Evolutionary conservation across 37 sponge, comb jelly and placozoan genomes (phyloP), one percentile per base, ranked within the genome.

Genomic region (Halichondria panicea): DNA sequence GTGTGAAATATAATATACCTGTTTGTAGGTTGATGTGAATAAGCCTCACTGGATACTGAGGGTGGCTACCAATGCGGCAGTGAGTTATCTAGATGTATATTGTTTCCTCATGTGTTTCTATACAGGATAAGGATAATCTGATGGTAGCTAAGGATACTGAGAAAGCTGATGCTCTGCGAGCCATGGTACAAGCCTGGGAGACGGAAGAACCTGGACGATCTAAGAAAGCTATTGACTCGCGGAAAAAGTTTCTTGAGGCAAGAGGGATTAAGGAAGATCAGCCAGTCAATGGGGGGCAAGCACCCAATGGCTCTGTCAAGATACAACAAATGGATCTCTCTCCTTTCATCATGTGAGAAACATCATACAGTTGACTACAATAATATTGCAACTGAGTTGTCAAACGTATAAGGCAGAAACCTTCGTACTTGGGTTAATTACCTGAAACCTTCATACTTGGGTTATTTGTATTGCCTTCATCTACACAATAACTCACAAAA

Each of bases 131-230:
- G 61, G 75, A 74, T 0, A 9, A 24, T 1, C 44, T 97, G 55
- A 69, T 78, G 30, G 36, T 94, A 48, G 66, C 30, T 25, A 86
- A 88, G 62, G 93, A 97, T 68, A 97, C 92, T 3, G 84, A 86
- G 70, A 85, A 79, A 57, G 90, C 72, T 41, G 98, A 97, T 56
- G 85, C 82, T 43, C 94, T 94, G 52, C 91, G 83, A 66, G 63
- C 74, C 42, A 94, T 97, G 85, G 86, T 84, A 62, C 72, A 88
- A 39, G 84, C 93, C 9, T 97, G 95, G 98, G 95, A 97, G 69
- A 77, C 78, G 0, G 87, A 85, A 57, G 82, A 97, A 60, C 93
- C 95, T 33, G 98, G 98, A 0, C 83, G 98, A 39, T 60, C 83
- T 32, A 78, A 84, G 63, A 91, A 94, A 83, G 98, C 85, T 21